phyloP scores from a whole-genome alignment of 2,113 vertebrate genomes.

The Rhinopithecus roxellana region DNA sequence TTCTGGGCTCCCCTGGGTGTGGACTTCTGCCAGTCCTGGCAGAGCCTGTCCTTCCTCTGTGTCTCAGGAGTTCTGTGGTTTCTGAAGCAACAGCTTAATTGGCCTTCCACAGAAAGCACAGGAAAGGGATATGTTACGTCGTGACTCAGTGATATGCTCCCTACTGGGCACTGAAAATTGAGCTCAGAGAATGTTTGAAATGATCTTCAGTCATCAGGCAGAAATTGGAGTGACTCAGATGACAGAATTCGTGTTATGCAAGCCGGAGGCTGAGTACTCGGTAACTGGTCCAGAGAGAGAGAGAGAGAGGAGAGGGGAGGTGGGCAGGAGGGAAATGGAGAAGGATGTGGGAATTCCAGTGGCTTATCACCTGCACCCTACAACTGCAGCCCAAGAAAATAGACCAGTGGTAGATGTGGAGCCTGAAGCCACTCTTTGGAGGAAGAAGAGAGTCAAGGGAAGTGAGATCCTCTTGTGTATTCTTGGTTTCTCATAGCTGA shows the following conservation, averaged over 20 bases:
- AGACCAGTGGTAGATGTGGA: not conserved
- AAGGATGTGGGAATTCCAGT: not conserved
- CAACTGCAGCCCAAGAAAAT: not conserved
- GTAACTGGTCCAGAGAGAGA: not conserved
- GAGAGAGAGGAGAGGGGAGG: not conserved
- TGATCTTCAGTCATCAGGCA: slow-evolving; percentile 16
- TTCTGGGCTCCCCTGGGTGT: not conserved
- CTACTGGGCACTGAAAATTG: not conserved
- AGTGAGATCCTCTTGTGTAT: not conserved
- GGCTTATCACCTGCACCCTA: not conserved
- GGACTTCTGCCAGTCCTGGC: not conserved
- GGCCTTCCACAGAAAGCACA: slow-evolving; percentile 6
- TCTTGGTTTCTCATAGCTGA: not conserved
- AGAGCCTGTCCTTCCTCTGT: not conserved
- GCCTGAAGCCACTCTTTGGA: not conserved
- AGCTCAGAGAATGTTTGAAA: slow-evolving; percentile 43
- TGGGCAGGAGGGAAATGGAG: not conserved
- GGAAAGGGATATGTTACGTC: not conserved
- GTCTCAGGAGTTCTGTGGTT: not conserved
- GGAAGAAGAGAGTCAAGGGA: not conserved
- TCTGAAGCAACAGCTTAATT: not conserved
- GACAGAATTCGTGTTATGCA: not conserved
- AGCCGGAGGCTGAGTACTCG: not conserved
- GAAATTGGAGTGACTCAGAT: slow-evolving; percentile 45
- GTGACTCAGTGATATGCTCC: not conserved